These are phyloP conservation scores for Prolemur simus DNA, from an alignment of 2,113 vertebrate species.

Conservation along the genomic window DNA sequence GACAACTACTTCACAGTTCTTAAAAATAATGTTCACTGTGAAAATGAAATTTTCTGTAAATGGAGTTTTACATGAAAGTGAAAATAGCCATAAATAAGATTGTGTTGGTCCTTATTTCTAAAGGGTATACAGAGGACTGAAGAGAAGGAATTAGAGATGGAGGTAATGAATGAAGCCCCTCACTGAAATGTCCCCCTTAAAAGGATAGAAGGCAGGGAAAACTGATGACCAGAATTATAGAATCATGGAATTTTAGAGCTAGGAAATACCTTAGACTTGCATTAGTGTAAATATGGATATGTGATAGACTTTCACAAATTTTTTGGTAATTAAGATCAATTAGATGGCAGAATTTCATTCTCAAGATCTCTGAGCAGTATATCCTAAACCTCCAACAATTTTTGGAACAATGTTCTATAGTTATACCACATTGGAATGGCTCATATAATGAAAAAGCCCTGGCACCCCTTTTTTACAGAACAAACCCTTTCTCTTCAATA, in stretches of 20 bases:
- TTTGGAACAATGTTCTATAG: neutral
- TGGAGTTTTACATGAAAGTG: neutral
- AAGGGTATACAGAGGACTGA: neutral
- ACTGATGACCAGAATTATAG: neutral
- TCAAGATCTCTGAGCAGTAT: neutral
- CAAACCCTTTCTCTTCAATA: neutral
- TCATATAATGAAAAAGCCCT: neutral
- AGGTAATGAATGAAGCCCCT: neutral
- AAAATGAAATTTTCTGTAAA: neutral
- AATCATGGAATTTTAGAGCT: constrained; percentile 1
- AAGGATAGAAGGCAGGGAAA: neutral
- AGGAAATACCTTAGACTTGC: neutral
- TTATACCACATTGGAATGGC: neutral
- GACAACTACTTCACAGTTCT: neutral
- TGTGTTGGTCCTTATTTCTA: neutral
- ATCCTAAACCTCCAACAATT: neutral
- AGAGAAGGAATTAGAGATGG: neutral
- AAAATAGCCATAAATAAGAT: neutral
- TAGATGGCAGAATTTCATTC: neutral
- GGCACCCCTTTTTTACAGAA: neutral
- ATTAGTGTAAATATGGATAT: neutral
- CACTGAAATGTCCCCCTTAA: neutral
- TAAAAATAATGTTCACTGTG: constrained; percentile 18
- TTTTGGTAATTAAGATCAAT: neutral
- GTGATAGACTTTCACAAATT: neutral